Conservation (phyloP, 2,888 invertebrate genomes). For the Gandaritis pyraliata region DNA sequence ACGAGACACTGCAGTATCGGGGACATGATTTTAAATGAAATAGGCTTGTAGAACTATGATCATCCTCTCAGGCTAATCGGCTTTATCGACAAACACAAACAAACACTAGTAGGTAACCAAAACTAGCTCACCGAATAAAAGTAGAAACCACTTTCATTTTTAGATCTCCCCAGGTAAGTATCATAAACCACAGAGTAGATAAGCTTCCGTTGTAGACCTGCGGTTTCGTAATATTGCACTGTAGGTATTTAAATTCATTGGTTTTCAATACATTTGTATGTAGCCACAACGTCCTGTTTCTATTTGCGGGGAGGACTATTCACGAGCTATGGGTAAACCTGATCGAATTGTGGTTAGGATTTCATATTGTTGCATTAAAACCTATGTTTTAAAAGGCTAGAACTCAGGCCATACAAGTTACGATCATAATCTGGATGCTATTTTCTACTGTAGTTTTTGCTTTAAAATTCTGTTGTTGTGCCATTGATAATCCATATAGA, state of each 20-base stretch:
- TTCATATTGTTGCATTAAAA: neutral
- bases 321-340: neutral
- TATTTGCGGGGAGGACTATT: neutral
- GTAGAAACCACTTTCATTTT: neutral
- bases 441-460: too few species aligned
- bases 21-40: too few species aligned
- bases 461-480: too few species aligned
- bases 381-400: neutral
- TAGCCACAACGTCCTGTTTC: conserved; percentile 20
- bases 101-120: too few species aligned
- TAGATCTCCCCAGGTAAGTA: conserved; percentile 1
- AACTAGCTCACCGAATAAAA: too few species aligned
- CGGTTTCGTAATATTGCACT: conserved; percentile 6
- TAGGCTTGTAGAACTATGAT: too few species aligned
- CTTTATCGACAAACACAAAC: too few species aligned
- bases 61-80: too few species aligned
- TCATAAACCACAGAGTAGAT: neutral
- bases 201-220: conserved; percentile 21
- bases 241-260: conserved; percentile 13
- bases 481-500: too few species aligned
- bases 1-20: too few species aligned
- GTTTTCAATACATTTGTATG: conserved; percentile 12
- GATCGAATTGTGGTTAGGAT: conserved; percentile 3
- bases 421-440: too few species aligned
- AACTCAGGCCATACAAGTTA: too few species aligned